phyloP scores from a whole-genome alignment of 1,140 invertebrate genomes.

The Ceratosolen solmsi region DNA sequence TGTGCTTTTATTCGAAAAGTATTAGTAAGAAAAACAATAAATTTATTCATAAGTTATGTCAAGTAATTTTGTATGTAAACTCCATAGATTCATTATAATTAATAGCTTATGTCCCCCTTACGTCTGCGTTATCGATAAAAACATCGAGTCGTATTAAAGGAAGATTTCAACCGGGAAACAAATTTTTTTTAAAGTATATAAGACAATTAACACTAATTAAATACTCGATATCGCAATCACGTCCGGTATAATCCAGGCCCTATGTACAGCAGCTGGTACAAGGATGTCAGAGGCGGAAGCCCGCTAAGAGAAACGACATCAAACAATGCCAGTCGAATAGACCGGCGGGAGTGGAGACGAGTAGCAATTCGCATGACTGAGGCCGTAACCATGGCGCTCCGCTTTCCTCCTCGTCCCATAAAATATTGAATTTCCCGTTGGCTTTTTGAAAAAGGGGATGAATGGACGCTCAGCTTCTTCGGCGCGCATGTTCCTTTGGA shows the following conservation, averaged over 20 bases:
- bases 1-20: no score
- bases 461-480: not conserved
- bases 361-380: constrained; percentile 30
- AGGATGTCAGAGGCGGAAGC: not conserved
- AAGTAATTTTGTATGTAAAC: no score
- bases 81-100: no score
- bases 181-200: not conserved
- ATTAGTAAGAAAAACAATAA: no score
- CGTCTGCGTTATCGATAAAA: no score
- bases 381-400: constrained; percentile 26
- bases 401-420: no score
- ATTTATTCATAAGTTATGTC: no score
- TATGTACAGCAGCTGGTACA: not conserved
- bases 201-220: constrained; percentile 7
- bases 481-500: not conserved
- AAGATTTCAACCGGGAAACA: no score
- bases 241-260: no score
- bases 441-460: constrained; percentile 5
- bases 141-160: no score
- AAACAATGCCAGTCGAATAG: constrained; percentile 35
- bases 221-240: constrained; percentile 5
- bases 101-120: no score
- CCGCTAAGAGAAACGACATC: not conserved
- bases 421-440: constrained; percentile 37
- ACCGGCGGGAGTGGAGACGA: not conserved